phyloP scores from a whole-genome alignment of 2,113 vertebrate genomes.

The Alexandromys fortis region DNA sequence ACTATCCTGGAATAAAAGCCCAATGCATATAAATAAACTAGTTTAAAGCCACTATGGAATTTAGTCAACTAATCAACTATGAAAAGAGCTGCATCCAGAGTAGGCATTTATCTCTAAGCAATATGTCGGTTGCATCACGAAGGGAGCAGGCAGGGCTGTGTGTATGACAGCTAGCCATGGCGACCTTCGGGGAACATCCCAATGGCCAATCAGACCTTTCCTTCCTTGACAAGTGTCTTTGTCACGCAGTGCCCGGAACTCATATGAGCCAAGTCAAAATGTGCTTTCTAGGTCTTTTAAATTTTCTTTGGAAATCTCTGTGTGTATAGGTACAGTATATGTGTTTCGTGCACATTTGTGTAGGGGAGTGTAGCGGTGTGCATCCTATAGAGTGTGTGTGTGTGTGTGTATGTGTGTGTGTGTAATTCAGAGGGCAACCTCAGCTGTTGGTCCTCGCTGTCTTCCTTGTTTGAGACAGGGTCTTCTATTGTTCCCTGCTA shows the following conservation, averaged over 20 bases:
- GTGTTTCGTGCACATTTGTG: background rate
- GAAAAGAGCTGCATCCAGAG: constrained; percentile 54
- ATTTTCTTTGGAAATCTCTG: background rate
- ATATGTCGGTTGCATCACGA: constrained; percentile 18
- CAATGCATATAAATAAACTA: constrained; percentile 54
- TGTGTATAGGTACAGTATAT: background rate
- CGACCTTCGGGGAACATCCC: background rate
- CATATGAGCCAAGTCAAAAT: constrained; percentile 1
- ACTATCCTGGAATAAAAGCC: constrained; percentile 53
- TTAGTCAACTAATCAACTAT: constrained; percentile 61
- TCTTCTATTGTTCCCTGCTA: background rate
- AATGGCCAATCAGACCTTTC: background rate
- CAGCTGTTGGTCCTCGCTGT: background rate
- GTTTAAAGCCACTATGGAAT: constrained; percentile 54
- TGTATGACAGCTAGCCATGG: background rate
- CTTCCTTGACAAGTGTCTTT: background rate
- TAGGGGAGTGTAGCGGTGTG: background rate
- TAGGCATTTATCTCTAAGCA: constrained; percentile 51
- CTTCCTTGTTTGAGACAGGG: background rate
- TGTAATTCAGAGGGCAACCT: background rate
- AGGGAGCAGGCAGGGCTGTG: background rate
- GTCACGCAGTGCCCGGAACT: background rate
- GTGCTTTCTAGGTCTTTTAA: constrained; percentile 18
- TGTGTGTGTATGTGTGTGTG: background rate
- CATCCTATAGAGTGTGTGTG: too few relatives aligned